Evolutionary conservation across 2,797 vertebrate genomes (phyloP), one percentile per base, ranked within the genome.

Genomic region (Gymnoscopelus braueri): DNA sequence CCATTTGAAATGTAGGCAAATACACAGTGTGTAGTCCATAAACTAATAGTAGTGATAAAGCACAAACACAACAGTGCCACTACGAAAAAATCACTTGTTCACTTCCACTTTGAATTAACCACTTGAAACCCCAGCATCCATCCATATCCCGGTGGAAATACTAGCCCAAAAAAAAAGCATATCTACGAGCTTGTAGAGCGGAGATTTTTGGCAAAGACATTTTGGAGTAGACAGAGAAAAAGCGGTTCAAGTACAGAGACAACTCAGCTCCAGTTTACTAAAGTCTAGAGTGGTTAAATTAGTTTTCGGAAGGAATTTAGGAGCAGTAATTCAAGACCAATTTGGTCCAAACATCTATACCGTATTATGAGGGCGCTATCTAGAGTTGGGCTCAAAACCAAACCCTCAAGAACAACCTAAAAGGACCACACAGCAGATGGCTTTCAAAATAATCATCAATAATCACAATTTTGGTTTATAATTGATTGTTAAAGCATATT

Each of bases 291-390:
- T 29, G 26, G 26, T 29, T 29, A 74, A 68, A 78, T 64, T 75
- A 72, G 69, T 66, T 78, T 76, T 71, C 72, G 66, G 29, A 61
- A 65, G 67, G 66, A 73, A 58, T 80, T 60, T 39, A 66, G 72
- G 56, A 13, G 24, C 26, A 14, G 8, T 35, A 14, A 44, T 44
- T 44, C 12, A 51, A 51, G 50, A 51, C 35, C 55, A 39, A 15
- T 73, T 67, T 74, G 63, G 59, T 7, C 5, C 39, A 44, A 44
- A 44, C 39, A 44, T 44, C 32, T 32, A 32, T 32, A 39, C 1
- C 7, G 2, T 39, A 39, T 39, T 1, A 44, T 44, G 9, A 44
- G 7, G 39, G 8, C 10, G 39, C 39, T 6, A 39, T 39, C 39
- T 9, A 9, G 39, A 39, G 5, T 8, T 44, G 39, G 39, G 71